phyloP scores from a whole-genome alignment of 2,113 vertebrate genomes.

The Archocentrus centrarchus region DNA sequence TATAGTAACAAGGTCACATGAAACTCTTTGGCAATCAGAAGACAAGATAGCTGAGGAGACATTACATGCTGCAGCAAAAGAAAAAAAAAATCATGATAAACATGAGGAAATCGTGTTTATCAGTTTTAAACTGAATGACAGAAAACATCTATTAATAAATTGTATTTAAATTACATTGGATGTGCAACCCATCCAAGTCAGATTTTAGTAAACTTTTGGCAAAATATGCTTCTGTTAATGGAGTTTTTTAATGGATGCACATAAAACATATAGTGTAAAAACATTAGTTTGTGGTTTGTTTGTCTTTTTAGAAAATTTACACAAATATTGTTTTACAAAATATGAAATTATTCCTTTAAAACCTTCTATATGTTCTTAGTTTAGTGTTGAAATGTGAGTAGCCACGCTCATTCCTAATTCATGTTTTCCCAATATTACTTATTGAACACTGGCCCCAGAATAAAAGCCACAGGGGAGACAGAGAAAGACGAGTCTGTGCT shows the following conservation, averaged over 20 bases:
- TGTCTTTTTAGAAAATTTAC: neutral
- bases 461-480: constrained; percentile 32
- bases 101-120: neutral
- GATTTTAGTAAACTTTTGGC: neutral
- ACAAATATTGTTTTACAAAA: neutral
- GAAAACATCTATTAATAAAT: neutral
- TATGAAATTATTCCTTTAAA: neutral
- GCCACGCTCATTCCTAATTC: constrained; percentile 50
- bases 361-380: neutral
- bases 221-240: neutral
- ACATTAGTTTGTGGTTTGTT: neutral
- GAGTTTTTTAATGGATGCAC: neutral
- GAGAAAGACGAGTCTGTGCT: constrained; percentile 38
- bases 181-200: neutral
- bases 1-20: neutral
- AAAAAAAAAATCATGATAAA: neutral
- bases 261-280: neutral
- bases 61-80: neutral
- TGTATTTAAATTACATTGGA: neutral
- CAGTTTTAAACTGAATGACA: neutral
- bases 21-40: neutral
- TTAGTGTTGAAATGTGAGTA: neutral
- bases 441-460: constrained; percentile 53
- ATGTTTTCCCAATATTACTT: constrained; percentile 59
- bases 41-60: too few relatives aligned